phyloP scores from a whole-genome alignment of 2,797 vertebrate species.

The Chrosomus eos region DNA sequence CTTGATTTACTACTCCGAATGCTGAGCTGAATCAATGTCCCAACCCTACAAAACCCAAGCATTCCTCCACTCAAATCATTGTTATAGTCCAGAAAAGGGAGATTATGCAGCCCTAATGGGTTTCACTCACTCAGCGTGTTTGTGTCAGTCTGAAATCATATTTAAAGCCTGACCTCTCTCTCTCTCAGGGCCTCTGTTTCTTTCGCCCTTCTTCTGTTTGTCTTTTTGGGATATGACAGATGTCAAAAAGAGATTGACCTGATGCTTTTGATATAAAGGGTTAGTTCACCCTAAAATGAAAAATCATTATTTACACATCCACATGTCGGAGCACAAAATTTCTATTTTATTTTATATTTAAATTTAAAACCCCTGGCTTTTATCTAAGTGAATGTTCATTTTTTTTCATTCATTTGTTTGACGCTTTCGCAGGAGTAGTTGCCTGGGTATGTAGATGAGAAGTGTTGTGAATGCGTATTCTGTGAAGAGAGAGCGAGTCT shows the following conservation, averaged over 20 bases:
- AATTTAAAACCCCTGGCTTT: background rate
- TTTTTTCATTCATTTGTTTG: conserved; percentile 66
- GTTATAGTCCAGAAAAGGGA: conserved; percentile 84
- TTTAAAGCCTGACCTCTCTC: conserved; percentile 82
- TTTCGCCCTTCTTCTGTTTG: conserved; percentile 9
- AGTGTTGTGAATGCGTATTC: conserved; percentile 94
- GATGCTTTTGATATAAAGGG: background rate
- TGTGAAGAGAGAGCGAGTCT: conserved; percentile 86
- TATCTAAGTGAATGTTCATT: conserved; percentile 44
- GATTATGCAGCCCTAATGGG: conserved; percentile 85
- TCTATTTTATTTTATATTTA: no score
- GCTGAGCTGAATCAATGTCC: conserved; percentile 82
- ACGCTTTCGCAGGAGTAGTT: conserved; percentile 81
- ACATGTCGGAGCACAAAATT: background rate
- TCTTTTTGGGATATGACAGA: conserved; percentile 13
- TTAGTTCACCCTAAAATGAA: background rate
- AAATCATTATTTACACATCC: background rate
- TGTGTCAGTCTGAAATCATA: conserved; percentile 84
- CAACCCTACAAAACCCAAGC: conserved; percentile 76
- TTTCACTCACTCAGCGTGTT: conserved; percentile 81
- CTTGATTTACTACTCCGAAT: conserved; percentile 89
- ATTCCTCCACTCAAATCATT: conserved; percentile 85
- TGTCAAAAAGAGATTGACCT: conserved; percentile 2
- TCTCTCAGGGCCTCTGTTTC: conserved; percentile 63
- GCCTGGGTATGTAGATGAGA: conserved; percentile 93